These are phyloP conservation scores for Chromoteleia sp. DNA, from an alignment of 2,888 invertebrate genomes.

Conservation along the genomic window DNA sequence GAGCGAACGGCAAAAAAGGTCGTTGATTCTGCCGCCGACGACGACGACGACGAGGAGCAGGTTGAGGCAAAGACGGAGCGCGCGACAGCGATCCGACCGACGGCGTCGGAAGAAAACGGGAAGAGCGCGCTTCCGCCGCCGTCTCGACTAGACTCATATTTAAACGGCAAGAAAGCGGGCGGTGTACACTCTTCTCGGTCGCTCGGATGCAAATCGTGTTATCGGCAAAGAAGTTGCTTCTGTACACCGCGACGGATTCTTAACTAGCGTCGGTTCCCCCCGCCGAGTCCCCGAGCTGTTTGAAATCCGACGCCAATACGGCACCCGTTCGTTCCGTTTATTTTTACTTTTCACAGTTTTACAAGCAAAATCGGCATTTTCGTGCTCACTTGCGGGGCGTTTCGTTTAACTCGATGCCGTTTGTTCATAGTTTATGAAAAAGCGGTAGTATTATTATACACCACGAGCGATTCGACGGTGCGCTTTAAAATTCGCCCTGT, in stretches of 20 bases:
- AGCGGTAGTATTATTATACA: not conserved
- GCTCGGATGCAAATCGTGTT: conserved; percentile 57
- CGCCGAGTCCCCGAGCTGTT: not conserved
- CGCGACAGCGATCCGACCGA: conserved; percentile 1
- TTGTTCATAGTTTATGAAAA: conserved; percentile 29
- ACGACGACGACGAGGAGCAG: not conserved
- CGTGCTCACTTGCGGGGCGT: conserved; percentile 10
- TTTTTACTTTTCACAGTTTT: conserved; percentile 9
- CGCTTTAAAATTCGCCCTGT: not conserved
- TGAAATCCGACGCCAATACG: conserved; percentile 25
- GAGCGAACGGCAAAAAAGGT: conserved; percentile 38
- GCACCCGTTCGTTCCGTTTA: conserved; percentile 6
- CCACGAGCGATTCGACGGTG: conserved; percentile 16
- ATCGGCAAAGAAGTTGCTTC: conserved; percentile 37
- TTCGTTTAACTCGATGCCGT: conserved; percentile 30
- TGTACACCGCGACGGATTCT: conserved; percentile 11
- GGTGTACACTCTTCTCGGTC: conserved; percentile 12
- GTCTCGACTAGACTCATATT: conserved; percentile 60
- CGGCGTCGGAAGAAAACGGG: conserved; percentile 4
- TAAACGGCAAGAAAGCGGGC: conserved; percentile 46
- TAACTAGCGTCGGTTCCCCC: conserved; percentile 19
- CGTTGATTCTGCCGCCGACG: conserved; percentile 28
- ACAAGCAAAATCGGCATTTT: conserved; percentile 16
- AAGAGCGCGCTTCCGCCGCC: conserved; percentile 53
- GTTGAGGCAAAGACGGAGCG: conserved; percentile 6